Percentiles rank a stretch among this genome's conserved stretches.
These are phyloP conservation scores for Podabrus alpinus DNA, from an alignment of 2,888 invertebrate genomes.

Conservation along the genomic window DNA sequence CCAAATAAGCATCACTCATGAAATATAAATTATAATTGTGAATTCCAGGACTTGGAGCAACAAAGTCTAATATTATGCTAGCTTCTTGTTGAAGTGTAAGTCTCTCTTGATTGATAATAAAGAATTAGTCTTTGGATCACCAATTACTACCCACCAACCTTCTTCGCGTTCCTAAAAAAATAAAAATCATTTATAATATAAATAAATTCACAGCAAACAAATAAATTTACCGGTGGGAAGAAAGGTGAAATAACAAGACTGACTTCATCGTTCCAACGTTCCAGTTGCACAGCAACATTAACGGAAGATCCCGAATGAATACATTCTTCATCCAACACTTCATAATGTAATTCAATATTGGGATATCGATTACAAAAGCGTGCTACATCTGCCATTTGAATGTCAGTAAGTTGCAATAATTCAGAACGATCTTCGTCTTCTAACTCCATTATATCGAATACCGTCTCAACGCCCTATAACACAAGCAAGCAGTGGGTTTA, in stretches of 20 bases:
- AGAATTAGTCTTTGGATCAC: conserved; percentile 92
- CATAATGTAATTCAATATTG: conserved; percentile 94
- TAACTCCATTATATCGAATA: conserved; percentile 94
- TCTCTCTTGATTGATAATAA: conserved; percentile 95
- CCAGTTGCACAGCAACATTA: conserved; percentile 87
- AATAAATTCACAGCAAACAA: background rate
- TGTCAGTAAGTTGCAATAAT: conserved; percentile 76
- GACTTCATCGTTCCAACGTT: conserved; percentile 96
- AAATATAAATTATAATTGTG: conserved; percentile 95
- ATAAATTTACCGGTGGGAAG: conserved; percentile 83
- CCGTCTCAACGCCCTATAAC: conserved; percentile 76
- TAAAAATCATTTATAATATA: conserved; percentile 14
- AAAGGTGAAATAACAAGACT: conserved; percentile 97
- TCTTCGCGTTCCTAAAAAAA: conserved; percentile 81
- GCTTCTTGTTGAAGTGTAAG: conserved; percentile 93
- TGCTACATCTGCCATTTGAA: conserved; percentile 97
- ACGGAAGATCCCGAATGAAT: conserved; percentile 84
- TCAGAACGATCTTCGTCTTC: conserved; percentile 87
- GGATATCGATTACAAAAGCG: conserved; percentile 99
- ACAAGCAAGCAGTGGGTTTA: background rate
- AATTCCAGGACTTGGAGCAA: conserved; percentile 86
- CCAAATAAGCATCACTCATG: conserved; percentile 99
- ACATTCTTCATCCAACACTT: conserved; percentile 80
- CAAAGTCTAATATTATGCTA: conserved; percentile 86
- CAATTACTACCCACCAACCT: conserved; percentile 98